Base-by-base conservation (phyloP, 2,888 invertebrate species). In the Isotomurus palustris region DNA sequence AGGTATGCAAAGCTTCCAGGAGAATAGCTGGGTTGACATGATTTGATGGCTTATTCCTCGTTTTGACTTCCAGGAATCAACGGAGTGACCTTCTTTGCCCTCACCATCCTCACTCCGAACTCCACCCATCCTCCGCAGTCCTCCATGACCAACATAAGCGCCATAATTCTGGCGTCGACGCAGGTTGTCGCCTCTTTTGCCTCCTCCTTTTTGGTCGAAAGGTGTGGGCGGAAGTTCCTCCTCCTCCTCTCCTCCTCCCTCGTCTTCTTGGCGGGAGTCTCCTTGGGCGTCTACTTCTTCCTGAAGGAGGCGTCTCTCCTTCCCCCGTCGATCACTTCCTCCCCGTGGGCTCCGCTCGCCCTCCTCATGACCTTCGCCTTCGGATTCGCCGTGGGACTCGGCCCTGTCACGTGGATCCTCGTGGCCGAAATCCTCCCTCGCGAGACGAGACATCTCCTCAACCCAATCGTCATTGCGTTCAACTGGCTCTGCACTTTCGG, bases 401-500 rank as follows among this genome's bases (percentile, higher is more conserved):
- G 64, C 2, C 62, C 64, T 4, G 38, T 62, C 2, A 52, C 54
- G 24, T 64, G 61, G 61, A 53, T 64, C 36, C 10, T 62, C 2
- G 53, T 59, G 8, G 52, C 56, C 0, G 64, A 64, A 44, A 58
- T 62, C 10, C 44, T 64, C 2, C 58, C 61, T 4, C 40, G 53
- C 32, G 53, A 52, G 19, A 54, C 49, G 1, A 28, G 62, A 17
- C 36, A 62, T 25, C 8, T 56, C 2, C 24, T 55, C 35, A 62
- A 62, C 45, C 62, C 62, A 12, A 12, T 63, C 2, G 56, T 58
- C 12, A 69, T 69, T 35, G 69, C 64, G 4, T 66, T 64, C 53
- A 62, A 64, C 40, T 69, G 69, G 69, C 64, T 69, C 36, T 69
- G 67, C 48, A 64, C 66, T 1, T 69, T 66, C 41, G 10, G 67